Evolutionary conservation across 1,140 invertebrate genomes (phyloP).

Genomic region (Drosophila oshimai): DNA sequence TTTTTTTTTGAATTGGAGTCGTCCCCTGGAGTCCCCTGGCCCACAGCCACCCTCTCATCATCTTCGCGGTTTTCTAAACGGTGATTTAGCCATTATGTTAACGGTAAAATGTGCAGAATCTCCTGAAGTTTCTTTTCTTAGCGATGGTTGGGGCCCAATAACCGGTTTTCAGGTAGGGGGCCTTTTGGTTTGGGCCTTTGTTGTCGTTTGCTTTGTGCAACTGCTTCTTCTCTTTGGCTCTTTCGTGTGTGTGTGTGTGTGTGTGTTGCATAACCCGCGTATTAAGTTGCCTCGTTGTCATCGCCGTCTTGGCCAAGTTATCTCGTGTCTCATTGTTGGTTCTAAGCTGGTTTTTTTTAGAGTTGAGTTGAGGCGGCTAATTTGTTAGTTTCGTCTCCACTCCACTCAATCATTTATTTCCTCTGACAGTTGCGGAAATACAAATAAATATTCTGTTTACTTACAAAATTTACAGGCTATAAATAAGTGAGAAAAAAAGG

Average conservation of each 20-base stretch:
- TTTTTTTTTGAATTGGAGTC: neutral
- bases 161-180: slow-evolving; percentile 28
- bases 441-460: slow-evolving; percentile 61
- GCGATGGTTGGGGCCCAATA: neutral
- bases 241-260: neutral
- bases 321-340: slow-evolving; percentile 18
- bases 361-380: slow-evolving; percentile 3
- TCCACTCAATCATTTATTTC: slow-evolving; percentile 26
- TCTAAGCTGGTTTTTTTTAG: slow-evolving; percentile 30
- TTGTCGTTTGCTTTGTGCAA: slow-evolving; percentile 44
- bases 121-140: slow-evolving; percentile 31
- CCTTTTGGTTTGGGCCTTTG: neutral
- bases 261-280: slow-evolving; percentile 35
- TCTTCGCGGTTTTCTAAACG: slow-evolving; percentile 70
- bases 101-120: slow-evolving; percentile 77
- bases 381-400: neutral
- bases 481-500: slow-evolving; percentile 49
- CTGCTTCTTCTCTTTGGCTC: slow-evolving; percentile 21
- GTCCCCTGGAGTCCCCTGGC: neutral
- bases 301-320: slow-evolving; percentile 36
- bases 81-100: slow-evolving; percentile 79
- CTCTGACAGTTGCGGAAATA: slow-evolving; percentile 50
- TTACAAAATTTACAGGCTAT: slow-evolving; percentile 66
- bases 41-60: slow-evolving; percentile 5
- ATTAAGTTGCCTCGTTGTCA: slow-evolving; percentile 44